Evolutionary conservation across 2,797 vertebrate species (phyloP).

Genomic region (Cyclura pinguis): DNA sequence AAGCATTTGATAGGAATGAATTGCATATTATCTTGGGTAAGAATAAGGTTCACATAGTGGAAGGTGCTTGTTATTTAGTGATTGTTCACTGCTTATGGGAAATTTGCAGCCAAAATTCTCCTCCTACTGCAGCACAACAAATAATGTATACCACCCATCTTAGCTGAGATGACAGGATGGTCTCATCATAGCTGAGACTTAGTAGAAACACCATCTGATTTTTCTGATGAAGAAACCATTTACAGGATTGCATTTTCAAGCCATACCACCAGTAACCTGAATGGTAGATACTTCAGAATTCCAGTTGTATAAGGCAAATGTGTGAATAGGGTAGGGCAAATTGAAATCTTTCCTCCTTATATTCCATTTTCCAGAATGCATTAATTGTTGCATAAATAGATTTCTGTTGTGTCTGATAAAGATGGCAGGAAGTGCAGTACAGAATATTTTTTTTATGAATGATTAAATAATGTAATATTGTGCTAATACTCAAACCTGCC

Average conservation of each 20-base stretch:
- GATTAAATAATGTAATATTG: background rate
- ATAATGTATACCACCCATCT: background rate
- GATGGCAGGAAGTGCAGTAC: background rate
- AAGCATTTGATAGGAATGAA: constrained; percentile 8
- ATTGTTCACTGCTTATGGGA: background rate
- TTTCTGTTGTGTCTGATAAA: background rate
- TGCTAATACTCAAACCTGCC: too few relatives aligned
- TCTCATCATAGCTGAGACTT: background rate
- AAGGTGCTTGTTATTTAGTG: background rate
- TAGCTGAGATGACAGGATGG: background rate
- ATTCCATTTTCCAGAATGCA: background rate
- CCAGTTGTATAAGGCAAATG: background rate
- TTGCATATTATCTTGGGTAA: background rate
- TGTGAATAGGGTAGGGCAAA: background rate
- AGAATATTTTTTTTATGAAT: background rate
- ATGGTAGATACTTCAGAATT: background rate
- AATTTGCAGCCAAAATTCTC: background rate
- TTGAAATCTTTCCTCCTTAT: background rate
- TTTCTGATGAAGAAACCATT: background rate
- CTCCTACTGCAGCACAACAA: background rate
- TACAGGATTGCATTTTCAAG: background rate
- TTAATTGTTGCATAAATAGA: background rate
- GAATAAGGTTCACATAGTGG: background rate
- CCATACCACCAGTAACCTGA: background rate
- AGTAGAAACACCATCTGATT: background rate